phyloP scores from a whole-genome alignment of 1,140 invertebrate species.

The Drosophila arawakana region DNA sequence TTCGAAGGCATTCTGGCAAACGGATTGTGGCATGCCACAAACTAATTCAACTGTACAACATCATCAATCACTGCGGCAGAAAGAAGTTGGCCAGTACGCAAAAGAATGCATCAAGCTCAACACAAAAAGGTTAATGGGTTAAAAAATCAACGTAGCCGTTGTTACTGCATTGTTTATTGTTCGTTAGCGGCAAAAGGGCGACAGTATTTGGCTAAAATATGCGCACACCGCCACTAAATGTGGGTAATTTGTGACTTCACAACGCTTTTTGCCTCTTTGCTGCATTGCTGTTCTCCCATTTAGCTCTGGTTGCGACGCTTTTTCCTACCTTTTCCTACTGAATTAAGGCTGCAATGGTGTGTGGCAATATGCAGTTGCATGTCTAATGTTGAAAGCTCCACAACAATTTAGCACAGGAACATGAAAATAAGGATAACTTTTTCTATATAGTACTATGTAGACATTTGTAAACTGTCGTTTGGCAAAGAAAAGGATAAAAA shows the following conservation, averaged over 20 bases:
- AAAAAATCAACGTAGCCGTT: slow-evolving; percentile 68
- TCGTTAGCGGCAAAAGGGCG: slow-evolving; percentile 49
- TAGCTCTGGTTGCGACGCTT: slow-evolving; percentile 46
- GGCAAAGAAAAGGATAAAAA: too few species aligned
- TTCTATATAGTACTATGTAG: slow-evolving; percentile 23
- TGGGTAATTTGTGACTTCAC: slow-evolving; percentile 73
- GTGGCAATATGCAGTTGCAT: slow-evolving; percentile 65
- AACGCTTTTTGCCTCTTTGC: slow-evolving; percentile 39
- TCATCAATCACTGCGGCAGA: slow-evolving; percentile 69
- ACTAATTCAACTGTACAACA: slow-evolving; percentile 56
- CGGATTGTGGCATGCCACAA: slow-evolving; percentile 48
- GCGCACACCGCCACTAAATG: slow-evolving; percentile 72
- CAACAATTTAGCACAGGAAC: slow-evolving; percentile 65
- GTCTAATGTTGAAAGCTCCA: slow-evolving; percentile 41
- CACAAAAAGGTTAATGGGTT: slow-evolving; percentile 74
- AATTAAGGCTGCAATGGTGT: slow-evolving; percentile 60
- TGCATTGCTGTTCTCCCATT: slow-evolving; percentile 37
- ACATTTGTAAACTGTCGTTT: neutral
- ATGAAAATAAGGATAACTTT: slow-evolving; percentile 52
- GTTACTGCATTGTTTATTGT: slow-evolving; percentile 60
- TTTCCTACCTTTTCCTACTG: slow-evolving; percentile 4
- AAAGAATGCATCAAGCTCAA: slow-evolving; percentile 36
- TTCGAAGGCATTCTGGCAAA: neutral
- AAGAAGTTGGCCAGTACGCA: slow-evolving; percentile 45
- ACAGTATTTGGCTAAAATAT: slow-evolving; percentile 60